phyloP scores from a whole-genome alignment of 2,113 vertebrate species.

The Syngnathus scovelli region DNA sequence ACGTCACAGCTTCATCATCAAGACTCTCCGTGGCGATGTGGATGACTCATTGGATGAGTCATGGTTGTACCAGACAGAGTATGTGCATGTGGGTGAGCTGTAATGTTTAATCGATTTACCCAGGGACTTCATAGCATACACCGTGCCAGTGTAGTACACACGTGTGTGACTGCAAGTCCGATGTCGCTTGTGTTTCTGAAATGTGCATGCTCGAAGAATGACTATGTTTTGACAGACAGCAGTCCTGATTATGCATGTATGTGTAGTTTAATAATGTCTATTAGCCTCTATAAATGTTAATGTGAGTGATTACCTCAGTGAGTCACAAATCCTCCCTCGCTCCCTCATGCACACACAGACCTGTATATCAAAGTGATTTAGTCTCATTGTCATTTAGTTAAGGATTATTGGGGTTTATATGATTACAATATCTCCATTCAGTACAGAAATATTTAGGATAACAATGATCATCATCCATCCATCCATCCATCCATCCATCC shows the following conservation, averaged over 20 bases:
- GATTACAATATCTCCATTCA: no score
- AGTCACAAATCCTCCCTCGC: not conserved
- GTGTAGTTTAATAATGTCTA: constrained; percentile 3
- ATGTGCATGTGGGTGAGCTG: constrained; percentile 10
- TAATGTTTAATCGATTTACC: not conserved
- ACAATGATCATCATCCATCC: no score
- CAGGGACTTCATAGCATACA: not conserved
- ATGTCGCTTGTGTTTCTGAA: constrained; percentile 77
- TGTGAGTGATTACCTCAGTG: constrained; percentile 4
- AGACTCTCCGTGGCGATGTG: constrained; percentile 19
- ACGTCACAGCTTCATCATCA: constrained; percentile 34
- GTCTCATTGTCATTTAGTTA: constrained; percentile 12
- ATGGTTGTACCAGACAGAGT: constrained; percentile 10
- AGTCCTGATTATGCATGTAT: constrained; percentile 17
- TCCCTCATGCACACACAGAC: constrained; percentile 6
- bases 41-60: constrained; percentile 57
- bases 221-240: constrained; percentile 69
- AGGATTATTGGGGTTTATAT: no score
- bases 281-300: constrained; percentile 16
- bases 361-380: constrained; percentile 7
- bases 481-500: no score
- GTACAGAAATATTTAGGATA: no score
- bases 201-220: constrained; percentile 73
- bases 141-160: not conserved
- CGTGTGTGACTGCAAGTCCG: constrained; percentile 39